A percentile compares a stretch with the other conserved stretches of the same genome.
Conservation (phyloP, 2,113 vertebrate species). For the Xiphophorus hellerii region DNA sequence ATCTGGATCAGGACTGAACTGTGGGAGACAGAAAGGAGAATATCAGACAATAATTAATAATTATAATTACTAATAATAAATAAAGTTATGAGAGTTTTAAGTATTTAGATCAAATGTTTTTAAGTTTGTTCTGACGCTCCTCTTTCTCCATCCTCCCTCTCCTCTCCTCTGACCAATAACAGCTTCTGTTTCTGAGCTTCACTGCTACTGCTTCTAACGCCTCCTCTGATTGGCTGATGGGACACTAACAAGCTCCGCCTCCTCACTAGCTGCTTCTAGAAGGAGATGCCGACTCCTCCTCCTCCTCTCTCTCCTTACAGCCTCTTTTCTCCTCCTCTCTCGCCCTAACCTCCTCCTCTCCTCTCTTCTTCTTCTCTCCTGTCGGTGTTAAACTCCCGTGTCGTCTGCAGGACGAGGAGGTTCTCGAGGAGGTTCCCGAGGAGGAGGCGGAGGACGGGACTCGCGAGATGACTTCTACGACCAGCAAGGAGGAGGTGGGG, state of each 20-base stretch:
- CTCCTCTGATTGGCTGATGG: background rate
- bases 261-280: background rate
- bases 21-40: no score
- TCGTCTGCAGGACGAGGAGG: conserved; percentile 89
- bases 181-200: conserved; percentile 2
- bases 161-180: background rate
- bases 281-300: background rate
- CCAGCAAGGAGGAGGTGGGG: conserved; percentile 79
- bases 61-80: no score
- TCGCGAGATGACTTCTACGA: conserved; percentile 86
- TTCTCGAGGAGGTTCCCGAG: conserved; percentile 81
- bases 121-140: background rate
- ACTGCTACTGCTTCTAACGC: conserved; percentile 1
- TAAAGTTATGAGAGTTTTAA: no score
- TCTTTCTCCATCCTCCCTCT: conserved; percentile 19
- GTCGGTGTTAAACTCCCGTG: conserved; percentile 67
- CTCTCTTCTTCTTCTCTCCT: background rate
- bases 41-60: no score
- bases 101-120: no score
- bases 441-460: conserved; percentile 82
- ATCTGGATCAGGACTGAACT: no score
- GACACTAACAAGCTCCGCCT: conserved; percentile 3
- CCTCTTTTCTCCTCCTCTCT: background rate
- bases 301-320: no score
- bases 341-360: no score